Conservation (phyloP, 1,140 invertebrate genomes). For the Stenopsyche tienmushanensis region DNA sequence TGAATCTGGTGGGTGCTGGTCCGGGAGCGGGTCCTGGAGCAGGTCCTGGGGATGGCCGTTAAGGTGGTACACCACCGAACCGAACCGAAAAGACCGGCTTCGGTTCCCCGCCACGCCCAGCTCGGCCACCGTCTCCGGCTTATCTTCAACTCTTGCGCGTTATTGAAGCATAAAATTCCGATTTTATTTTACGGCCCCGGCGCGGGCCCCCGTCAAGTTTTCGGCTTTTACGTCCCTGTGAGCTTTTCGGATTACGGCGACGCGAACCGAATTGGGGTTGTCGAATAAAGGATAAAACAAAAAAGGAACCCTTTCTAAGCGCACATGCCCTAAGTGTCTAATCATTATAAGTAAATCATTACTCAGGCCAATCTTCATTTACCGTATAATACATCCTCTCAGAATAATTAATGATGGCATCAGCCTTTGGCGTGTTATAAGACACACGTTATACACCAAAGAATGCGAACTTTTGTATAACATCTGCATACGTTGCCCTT, state of each 20-base stretch:
- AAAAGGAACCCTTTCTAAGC: too few relatives aligned
- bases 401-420: too few relatives aligned
- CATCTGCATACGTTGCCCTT: too few relatives aligned
- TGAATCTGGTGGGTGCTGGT: slow-evolving; percentile 28
- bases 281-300: not conserved
- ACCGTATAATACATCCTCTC: too few relatives aligned
- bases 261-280: slow-evolving; percentile 12
- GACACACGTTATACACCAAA: too few relatives aligned
- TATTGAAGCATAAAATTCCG: slow-evolving; percentile 40
- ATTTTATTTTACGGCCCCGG: slow-evolving; percentile 38
- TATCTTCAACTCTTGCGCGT: slow-evolving; percentile 33
- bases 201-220: slow-evolving; percentile 15
- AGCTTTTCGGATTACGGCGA: slow-evolving; percentile 11
- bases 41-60: slow-evolving; percentile 18
- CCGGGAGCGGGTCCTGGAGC: not conserved
- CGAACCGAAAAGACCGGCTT: slow-evolving; percentile 25
- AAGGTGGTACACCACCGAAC: slow-evolving; percentile 30
- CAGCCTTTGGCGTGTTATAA: too few relatives aligned
- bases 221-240: slow-evolving; percentile 27
- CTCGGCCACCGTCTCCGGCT: slow-evolving; percentile 23
- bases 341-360: too few relatives aligned
- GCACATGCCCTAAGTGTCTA: too few relatives aligned
- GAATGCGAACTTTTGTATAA: too few relatives aligned
- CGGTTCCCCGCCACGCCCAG: slow-evolving; percentile 21
- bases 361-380: too few relatives aligned